phyloP scores from a whole-genome alignment of 2,888 invertebrate genomes.

The Alloplasta piceator region DNA sequence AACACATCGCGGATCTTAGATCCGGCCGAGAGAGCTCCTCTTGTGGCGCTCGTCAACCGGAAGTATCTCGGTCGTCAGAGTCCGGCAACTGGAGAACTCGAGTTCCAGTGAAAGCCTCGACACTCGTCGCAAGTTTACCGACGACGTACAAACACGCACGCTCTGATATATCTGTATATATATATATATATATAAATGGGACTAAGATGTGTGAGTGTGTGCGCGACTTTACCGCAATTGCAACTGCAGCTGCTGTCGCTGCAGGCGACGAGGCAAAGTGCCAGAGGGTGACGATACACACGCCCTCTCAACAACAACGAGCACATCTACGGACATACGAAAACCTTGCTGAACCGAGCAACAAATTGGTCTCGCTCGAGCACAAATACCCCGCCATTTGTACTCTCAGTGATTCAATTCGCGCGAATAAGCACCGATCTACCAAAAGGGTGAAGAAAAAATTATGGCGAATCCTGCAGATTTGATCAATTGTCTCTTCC shows the following conservation, averaged over 20 bases:
- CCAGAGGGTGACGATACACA: slow-evolving; percentile 42
- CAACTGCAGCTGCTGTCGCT: slow-evolving; percentile 50
- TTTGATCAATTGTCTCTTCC: slow-evolving; percentile 16
- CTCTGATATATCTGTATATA: slow-evolving; percentile 3
- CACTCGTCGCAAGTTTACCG: slow-evolving; percentile 37
- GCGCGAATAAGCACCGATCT: too few species aligned
- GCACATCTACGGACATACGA: too few species aligned
- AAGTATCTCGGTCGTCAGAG: slow-evolving; percentile 61
- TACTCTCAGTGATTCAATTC: too few species aligned
- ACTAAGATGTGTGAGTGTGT: neutral
- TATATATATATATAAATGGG: neutral
- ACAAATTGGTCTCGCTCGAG: too few species aligned
- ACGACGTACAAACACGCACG: neutral
- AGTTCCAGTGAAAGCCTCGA: slow-evolving; percentile 55
- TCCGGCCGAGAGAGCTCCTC: slow-evolving; percentile 20
- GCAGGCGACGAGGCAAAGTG: slow-evolving; percentile 57
- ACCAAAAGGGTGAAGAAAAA: too few species aligned
- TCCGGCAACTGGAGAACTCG: slow-evolving; percentile 57
- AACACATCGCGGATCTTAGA: slow-evolving; percentile 30
- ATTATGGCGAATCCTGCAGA: neutral
- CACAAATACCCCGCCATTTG: too few species aligned
- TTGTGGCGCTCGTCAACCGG: slow-evolving; percentile 51
- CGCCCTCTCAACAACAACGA: slow-evolving; percentile 14
- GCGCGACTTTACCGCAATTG: slow-evolving; percentile 40
- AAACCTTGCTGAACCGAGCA: too few species aligned